Conservation (phyloP, 2,888 invertebrate species). For the Dasysyrphus tricinctus region DNA sequence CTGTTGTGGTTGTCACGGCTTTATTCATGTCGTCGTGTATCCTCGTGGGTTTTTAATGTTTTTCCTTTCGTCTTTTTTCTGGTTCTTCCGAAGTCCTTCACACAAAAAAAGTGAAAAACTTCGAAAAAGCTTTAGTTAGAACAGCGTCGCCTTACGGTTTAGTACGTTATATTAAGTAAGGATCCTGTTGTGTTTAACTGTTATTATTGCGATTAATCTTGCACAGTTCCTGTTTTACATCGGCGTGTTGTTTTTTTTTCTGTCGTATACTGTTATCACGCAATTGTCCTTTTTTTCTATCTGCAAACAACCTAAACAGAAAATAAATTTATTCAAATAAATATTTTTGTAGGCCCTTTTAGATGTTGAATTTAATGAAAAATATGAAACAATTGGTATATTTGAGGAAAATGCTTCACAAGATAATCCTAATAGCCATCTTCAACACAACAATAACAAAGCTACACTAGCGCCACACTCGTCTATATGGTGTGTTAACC, state of each 20-base stretch:
- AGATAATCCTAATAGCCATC: background rate
- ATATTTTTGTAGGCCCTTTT: background rate
- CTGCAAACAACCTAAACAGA: background rate
- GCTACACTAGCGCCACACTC: conserved; percentile 66
- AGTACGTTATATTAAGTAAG: conserved; percentile 83
- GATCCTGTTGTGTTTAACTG: conserved; percentile 78
- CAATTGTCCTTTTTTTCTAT: conserved; percentile 13
- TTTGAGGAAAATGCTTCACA: conserved; percentile 7
- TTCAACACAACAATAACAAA: conserved; percentile 48
- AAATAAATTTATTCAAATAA: background rate
- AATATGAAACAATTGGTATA: conserved; percentile 11
- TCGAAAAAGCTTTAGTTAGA: conserved; percentile 82
- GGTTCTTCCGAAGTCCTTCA: conserved; percentile 36
- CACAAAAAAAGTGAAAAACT: conserved; percentile 72
- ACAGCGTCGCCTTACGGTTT: conserved; percentile 84
- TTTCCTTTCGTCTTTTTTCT: conserved; percentile 25
- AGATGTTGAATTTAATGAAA: conserved; percentile 2
- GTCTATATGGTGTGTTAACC: conserved; percentile 29
- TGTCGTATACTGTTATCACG: conserved; percentile 41
- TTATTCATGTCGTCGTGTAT: conserved; percentile 74
- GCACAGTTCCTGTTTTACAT: conserved; percentile 77
- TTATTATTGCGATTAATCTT: conserved; percentile 75
- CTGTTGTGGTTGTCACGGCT: conserved; percentile 74
- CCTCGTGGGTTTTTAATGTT: conserved; percentile 66
- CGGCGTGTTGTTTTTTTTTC: conserved; percentile 52